Percentiles rank a stretch among this genome's conserved stretches.
These are phyloP conservation scores for Montifringilla adamsi DNA, from an alignment of 2,113 vertebrate genomes.

Conservation along the genomic window DNA sequence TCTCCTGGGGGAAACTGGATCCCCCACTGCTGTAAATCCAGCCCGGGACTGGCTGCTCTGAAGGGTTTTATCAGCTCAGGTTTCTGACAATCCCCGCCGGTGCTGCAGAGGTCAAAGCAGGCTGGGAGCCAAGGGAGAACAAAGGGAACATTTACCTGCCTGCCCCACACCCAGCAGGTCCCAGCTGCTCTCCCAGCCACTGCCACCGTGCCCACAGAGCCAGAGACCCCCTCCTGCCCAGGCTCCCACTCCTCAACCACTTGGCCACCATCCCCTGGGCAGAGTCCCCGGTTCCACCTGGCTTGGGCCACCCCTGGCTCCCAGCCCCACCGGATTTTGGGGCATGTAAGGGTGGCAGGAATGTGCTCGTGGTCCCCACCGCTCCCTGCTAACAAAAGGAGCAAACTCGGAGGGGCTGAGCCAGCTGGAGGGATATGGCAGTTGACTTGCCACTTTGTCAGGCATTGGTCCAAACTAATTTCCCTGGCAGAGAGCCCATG, in stretches of 20 bases:
- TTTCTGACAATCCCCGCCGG: not conserved
- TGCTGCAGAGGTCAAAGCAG: not conserved
- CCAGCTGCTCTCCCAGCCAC: not conserved
- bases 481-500: conserved; percentile 63
- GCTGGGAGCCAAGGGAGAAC: not conserved
- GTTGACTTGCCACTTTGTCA: conserved; percentile 66
- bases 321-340: not conserved
- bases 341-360: not conserved
- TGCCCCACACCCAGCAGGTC: not conserved
- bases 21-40: not conserved
- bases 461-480: conserved; percentile 69
- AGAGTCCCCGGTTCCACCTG: accelerated
- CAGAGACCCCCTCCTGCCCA: not conserved
- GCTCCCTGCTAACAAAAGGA: conserved; percentile 45
- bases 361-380: not conserved
- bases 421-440: conserved; percentile 64
- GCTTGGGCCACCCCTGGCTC: not conserved
- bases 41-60: not conserved
- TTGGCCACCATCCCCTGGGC: accelerated
- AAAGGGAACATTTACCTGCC: not conserved
- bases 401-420: conserved; percentile 37
- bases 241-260: not conserved
- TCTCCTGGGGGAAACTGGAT: not conserved
- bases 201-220: accelerated
- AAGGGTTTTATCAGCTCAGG: conserved; percentile 2